These are phyloP conservation scores for Diaperis boleti DNA, from an alignment of 2,888 invertebrate species.

Conservation along the genomic window DNA sequence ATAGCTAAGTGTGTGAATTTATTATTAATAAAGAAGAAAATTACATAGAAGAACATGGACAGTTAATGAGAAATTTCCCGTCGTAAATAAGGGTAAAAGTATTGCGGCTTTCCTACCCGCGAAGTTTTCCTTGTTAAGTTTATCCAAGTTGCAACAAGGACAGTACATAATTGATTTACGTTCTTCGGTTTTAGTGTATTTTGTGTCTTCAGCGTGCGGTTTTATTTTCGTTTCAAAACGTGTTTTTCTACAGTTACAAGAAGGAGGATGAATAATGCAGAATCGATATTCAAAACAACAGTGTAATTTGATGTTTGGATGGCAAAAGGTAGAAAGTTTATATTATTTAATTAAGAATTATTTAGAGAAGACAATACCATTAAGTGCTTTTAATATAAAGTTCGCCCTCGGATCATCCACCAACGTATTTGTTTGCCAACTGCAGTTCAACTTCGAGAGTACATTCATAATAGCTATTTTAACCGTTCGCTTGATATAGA, in stretches of 20 bases:
- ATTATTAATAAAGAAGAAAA: constrained; percentile 15
- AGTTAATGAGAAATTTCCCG: constrained; percentile 16
- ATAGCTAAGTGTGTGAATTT: not conserved
- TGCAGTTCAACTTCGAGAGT: no score
- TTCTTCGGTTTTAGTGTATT: not conserved
- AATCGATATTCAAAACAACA: constrained; percentile 1
- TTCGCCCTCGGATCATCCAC: no score
- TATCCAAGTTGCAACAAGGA: constrained; percentile 12
- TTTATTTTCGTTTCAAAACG: not conserved
- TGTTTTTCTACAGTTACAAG: not conserved
- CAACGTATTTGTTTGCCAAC: not conserved
- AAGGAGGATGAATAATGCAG: not conserved
- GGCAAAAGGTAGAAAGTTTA: not conserved
- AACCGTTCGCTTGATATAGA: no score
- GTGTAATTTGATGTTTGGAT: not conserved
- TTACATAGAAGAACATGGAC: constrained; percentile 1
- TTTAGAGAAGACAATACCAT: no score
- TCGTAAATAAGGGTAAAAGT: constrained; percentile 14
- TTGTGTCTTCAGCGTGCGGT: not conserved
- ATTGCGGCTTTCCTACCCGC: not conserved
- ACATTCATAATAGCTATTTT: no score
- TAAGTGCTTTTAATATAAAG: not conserved
- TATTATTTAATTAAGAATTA: not conserved
- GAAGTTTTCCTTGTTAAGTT: constrained; percentile 16
- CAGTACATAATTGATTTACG: constrained; percentile 13